phyloP scores from a whole-genome alignment of 2,888 invertebrate species.

The Prostheceraeus crozeri region DNA sequence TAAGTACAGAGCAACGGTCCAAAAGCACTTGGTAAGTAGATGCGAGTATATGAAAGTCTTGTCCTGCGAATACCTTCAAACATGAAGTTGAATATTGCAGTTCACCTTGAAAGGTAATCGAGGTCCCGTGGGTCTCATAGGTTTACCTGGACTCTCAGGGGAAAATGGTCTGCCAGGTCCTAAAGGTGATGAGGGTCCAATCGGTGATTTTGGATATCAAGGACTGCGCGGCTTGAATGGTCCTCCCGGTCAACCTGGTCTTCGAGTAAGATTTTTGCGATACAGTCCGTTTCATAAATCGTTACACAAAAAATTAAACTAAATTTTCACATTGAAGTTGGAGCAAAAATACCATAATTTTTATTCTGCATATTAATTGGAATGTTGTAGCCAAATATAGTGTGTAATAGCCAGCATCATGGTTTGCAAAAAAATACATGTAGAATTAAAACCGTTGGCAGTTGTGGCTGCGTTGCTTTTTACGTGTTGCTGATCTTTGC shows the following conservation, averaged over 20 bases:
- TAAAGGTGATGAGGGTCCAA: constrained; percentile 40
- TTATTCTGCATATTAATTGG: too few species aligned
- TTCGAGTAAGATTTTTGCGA: constrained; percentile 23
- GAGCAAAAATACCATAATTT: too few species aligned
- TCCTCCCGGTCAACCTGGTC: constrained; percentile 26
- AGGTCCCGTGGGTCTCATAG: constrained; percentile 33
- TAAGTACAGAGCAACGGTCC: constrained; percentile 22
- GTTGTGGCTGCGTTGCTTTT: too few species aligned
- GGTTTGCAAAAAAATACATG: too few species aligned
- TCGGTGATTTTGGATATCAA: constrained; percentile 39
- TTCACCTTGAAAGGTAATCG: constrained; percentile 34
- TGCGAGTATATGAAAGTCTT: not conserved
- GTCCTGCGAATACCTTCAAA: constrained; percentile 3
- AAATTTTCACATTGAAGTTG: too few species aligned
- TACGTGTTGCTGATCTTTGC: too few species aligned
- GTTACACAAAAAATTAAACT: too few species aligned
- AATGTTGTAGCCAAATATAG: too few species aligned
- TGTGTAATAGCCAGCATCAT: too few species aligned
- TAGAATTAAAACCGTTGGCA: too few species aligned
- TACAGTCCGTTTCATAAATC: too few species aligned
- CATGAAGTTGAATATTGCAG: constrained; percentile 21
- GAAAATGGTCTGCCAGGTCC: constrained; percentile 34
- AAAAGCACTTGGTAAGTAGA: constrained; percentile 25
- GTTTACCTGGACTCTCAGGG: constrained; percentile 36
- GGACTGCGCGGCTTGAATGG: constrained; percentile 35